Conservation (phyloP, 2,797 vertebrate genomes). For the Coreius guichenoti region DNA sequence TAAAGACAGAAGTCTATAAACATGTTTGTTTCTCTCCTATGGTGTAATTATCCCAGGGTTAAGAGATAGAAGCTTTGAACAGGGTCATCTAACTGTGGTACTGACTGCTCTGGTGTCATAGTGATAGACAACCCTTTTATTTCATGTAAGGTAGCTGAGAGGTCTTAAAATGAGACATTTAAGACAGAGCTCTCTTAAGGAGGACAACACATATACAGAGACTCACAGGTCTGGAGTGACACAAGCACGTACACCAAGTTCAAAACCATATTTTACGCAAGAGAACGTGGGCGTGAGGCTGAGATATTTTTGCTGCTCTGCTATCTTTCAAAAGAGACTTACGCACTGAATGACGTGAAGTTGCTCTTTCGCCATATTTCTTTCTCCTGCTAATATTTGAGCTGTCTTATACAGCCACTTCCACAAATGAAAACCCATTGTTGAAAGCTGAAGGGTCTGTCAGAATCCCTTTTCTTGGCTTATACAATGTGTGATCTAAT, state of each 20-base stretch:
- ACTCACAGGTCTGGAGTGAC: not conserved
- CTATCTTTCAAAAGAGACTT: conserved; percentile 6
- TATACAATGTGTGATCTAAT: not conserved
- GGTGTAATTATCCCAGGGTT: not conserved
- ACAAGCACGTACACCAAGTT: not conserved
- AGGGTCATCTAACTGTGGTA: not conserved
- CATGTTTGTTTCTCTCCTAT: not conserved
- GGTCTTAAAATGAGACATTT: not conserved
- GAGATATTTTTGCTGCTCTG: conserved; percentile 23
- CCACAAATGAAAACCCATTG: not conserved
- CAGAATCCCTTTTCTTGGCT: conserved; percentile 2
- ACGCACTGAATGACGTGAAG: not conserved
- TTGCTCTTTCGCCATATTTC: not conserved
- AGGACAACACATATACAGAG: not conserved
- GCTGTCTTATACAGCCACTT: conserved; percentile 1
- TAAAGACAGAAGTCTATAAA: not conserved
- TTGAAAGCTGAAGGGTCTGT: conserved; percentile 10
- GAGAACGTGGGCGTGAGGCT: not conserved
- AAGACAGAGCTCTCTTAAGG: not conserved
- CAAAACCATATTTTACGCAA: conserved; percentile 16
- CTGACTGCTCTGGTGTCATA: not conserved
- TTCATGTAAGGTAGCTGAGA: not conserved
- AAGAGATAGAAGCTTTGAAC: not conserved
- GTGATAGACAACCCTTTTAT: not conserved
- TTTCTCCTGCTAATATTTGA: conserved; percentile 1